Conservation (phyloP, 1,140 invertebrate species). For the Drosophila asahinai region DNA sequence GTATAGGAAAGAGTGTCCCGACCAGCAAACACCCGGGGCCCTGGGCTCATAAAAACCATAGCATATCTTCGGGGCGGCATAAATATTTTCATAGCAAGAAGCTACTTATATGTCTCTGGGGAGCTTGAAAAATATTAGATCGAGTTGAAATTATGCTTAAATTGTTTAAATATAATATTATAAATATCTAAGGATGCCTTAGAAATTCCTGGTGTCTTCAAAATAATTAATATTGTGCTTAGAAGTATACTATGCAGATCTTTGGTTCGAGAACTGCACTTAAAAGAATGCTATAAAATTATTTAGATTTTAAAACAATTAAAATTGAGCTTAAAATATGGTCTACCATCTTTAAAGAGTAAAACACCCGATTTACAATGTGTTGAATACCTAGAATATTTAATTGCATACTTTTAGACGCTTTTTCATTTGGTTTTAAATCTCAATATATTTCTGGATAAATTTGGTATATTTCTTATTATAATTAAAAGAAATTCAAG, state of each 20-base stretch:
- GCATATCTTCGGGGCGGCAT: not conserved
- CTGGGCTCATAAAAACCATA: not conserved
- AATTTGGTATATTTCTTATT: not conserved
- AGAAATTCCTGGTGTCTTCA: not conserved
- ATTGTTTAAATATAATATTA: not conserved
- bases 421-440: not conserved
- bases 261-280: too few species aligned
- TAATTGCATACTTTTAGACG: too few species aligned
- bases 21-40: slow-evolving; percentile 11
- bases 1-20: slow-evolving; percentile 12
- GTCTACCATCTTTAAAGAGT: not conserved
- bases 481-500: not conserved
- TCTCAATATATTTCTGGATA: not conserved
- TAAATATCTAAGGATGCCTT: not conserved
- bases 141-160: not conserved
- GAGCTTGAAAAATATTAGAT: not conserved
- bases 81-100: not conserved
- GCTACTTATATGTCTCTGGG: not conserved
- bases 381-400: too few species aligned
- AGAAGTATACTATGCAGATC: too few species aligned
- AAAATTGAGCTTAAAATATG: not conserved
- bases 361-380: not conserved
- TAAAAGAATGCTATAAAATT: not conserved
- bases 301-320: not conserved
- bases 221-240: not conserved